phyloP scores from a whole-genome alignment of 2,797 vertebrate genomes.

The Lithobates sylvaticus region DNA sequence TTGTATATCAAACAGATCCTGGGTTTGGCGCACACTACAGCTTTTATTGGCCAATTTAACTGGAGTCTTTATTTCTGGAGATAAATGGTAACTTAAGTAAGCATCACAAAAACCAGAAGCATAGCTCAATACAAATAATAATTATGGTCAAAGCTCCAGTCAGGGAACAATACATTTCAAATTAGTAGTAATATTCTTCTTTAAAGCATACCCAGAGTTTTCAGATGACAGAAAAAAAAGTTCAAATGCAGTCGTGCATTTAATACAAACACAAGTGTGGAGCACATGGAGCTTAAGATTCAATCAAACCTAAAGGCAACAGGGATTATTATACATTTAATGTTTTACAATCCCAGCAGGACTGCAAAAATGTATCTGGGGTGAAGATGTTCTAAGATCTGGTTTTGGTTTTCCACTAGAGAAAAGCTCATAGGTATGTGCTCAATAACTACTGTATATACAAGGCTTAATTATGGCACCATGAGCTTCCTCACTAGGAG shows the following conservation, averaged over 20 bases:
- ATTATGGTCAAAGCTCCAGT: slow-evolving; percentile 10
- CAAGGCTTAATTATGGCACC: background rate
- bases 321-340: slow-evolving; percentile 19
- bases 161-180: slow-evolving; percentile 29
- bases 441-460: background rate
- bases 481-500: too few species aligned
- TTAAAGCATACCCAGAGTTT: background rate
- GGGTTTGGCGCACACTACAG: slow-evolving; percentile 23
- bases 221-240: slow-evolving; percentile 17
- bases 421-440: background rate
- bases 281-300: slow-evolving; percentile 34
- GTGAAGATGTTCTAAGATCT: slow-evolving; percentile 13
- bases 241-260: background rate
- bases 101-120: slow-evolving; percentile 43
- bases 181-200: slow-evolving; percentile 12
- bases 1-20: slow-evolving; percentile 41
- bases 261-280: slow-evolving; percentile 43
- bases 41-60: slow-evolving; percentile 35
- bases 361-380: slow-evolving; percentile 12
- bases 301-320: slow-evolving; percentile 16
- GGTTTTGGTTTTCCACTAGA: slow-evolving; percentile 18
- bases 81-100: slow-evolving; percentile 42
- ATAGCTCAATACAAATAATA: slow-evolving; percentile 40
- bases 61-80: slow-evolving; percentile 15
- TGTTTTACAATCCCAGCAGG: slow-evolving; percentile 21